Conservation (phyloP, 2,113 vertebrate genomes). For the Cheilinus undulatus region DNA sequence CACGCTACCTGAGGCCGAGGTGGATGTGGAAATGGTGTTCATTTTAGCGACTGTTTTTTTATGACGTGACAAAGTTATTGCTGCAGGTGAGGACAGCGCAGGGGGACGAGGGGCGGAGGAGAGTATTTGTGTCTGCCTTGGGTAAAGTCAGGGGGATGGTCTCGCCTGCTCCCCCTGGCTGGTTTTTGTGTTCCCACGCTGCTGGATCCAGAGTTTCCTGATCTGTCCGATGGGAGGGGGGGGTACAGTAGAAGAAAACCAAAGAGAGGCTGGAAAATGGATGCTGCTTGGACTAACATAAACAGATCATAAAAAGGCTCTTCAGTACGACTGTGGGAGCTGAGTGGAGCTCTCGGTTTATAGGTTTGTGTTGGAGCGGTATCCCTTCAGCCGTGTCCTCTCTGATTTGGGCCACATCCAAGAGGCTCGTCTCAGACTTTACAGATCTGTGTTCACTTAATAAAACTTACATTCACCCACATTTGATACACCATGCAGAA, state of each 20-base stretch:
- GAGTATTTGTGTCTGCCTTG: slow-evolving; percentile 30
- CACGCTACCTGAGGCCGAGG: slow-evolving; percentile 32
- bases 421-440: slow-evolving; percentile 3
- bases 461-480: slow-evolving; percentile 35
- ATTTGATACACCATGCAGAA: slow-evolving; percentile 12
- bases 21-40: slow-evolving; percentile 57
- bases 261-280: slow-evolving; percentile 57
- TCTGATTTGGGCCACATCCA: slow-evolving; percentile 38
- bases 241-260: slow-evolving; percentile 18
- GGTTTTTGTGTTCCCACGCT: slow-evolving; percentile 65
- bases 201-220: slow-evolving; percentile 49
- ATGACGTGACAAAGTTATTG: slow-evolving; percentile 79
- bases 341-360: slow-evolving; percentile 45
- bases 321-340: slow-evolving; percentile 63
- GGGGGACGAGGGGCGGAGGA: slow-evolving; percentile 25
- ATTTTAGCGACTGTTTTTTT: slow-evolving; percentile 66
- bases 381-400: slow-evolving; percentile 30
- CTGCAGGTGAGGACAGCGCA: slow-evolving; percentile 73
- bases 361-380: slow-evolving; percentile 29
- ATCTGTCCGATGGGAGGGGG: slow-evolving; percentile 40
- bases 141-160: slow-evolving; percentile 13
- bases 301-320: slow-evolving; percentile 77
- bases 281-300: slow-evolving; percentile 57
- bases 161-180: slow-evolving; percentile 11
- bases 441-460: slow-evolving; percentile 41